Evolutionary conservation across 37 sponge, comb jelly and placozoan genomes (phyloP).

Genomic region (Chondrilla cf. caribensis): DNA sequence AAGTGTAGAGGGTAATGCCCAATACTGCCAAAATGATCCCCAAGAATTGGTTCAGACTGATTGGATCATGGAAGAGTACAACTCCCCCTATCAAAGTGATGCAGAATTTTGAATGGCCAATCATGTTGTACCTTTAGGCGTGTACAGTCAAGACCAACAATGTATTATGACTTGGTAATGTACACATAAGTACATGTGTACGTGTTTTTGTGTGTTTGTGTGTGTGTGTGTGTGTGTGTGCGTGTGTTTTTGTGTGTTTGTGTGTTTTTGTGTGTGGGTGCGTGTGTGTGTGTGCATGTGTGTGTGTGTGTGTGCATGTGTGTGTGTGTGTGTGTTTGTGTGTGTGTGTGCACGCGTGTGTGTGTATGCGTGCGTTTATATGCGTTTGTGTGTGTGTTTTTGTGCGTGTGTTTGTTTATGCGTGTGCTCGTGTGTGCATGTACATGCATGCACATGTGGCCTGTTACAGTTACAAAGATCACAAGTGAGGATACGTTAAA

Average conservation of each 20-base stretch:
- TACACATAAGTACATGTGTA: too few relatives aligned
- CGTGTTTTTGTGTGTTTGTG: too few relatives aligned
- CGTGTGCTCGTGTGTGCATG: not conserved
- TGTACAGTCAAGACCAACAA: not conserved
- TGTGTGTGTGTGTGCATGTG: too few relatives aligned
- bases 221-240: too few relatives aligned
- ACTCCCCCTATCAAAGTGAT: constrained; percentile 73
- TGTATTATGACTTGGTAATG: not conserved
- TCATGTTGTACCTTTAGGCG: constrained; percentile 67
- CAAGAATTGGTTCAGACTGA: constrained; percentile 52
- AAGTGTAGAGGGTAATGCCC: constrained; percentile 57
- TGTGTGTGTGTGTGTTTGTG: too few relatives aligned
- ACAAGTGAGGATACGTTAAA: constrained; percentile 55
- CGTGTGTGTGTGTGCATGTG: too few relatives aligned
- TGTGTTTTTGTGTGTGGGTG: too few relatives aligned
- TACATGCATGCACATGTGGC: not conserved
- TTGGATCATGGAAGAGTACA: constrained; percentile 60
- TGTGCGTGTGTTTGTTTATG: not conserved
- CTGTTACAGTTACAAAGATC: not conserved
- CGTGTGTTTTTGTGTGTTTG: too few relatives aligned
- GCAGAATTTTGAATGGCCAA: constrained; percentile 78
- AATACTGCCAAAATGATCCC: constrained; percentile 53
- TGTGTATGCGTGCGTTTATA: too few relatives aligned
- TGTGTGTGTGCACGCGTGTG: too few relatives aligned
- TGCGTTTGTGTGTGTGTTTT: too few relatives aligned